Evolutionary conservation across 2,888 invertebrate genomes (phyloP), one percentile per base, ranked within the genome.

Genomic region (Copidosoma aretas): DNA sequence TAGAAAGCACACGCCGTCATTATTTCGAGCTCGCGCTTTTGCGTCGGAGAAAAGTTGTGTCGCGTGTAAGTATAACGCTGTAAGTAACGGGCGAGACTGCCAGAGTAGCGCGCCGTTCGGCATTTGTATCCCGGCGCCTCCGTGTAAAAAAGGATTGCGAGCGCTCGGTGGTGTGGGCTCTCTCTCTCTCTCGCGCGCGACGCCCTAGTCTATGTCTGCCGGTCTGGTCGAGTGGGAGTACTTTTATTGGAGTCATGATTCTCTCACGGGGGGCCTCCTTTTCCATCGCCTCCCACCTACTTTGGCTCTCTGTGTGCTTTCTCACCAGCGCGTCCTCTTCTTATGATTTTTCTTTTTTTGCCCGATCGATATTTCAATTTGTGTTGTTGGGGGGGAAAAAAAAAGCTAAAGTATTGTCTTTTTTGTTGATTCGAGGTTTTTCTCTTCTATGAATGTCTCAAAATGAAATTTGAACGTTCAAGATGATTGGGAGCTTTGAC

Each of bases 221-320:
- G n/a, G 15, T 46, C 43, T 46, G 3, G 51, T 10, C 54, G 24
- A 22, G 25, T 43, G 60, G 43, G 60, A 43, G 60, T 21, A 49
- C 60, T 60, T 49, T 60, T 49, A 49, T 49, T 24, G 3, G 49
- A 22, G 60, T 12, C 14, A 10, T 15, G 58, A 58, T 41, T 58
- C 58, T 58, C 41, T 19, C 22, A 21, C 41, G 41, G 19, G 10
- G 21, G 39, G 41, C 14, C 12, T 41, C 43, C 41, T 58, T 41
- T 12, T 46, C 12, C 14, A 17, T 8, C 17, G 3, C 17, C 39
- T 57, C 57, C 12, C 10, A 57, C 41, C 39, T 57, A 39, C 14
- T 41, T 41, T 10, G 41, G 14, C 14, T 41, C 14, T 57, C 39
- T n/a, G 12, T 32, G 39, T 14, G n/a, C n/a, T n/a, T n/a, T n/a